Percentiles rank a stretch among this genome's conserved stretches.
Conservation (phyloP, 1,140 invertebrate species). For the Dinoponera quadriceps region DNA sequence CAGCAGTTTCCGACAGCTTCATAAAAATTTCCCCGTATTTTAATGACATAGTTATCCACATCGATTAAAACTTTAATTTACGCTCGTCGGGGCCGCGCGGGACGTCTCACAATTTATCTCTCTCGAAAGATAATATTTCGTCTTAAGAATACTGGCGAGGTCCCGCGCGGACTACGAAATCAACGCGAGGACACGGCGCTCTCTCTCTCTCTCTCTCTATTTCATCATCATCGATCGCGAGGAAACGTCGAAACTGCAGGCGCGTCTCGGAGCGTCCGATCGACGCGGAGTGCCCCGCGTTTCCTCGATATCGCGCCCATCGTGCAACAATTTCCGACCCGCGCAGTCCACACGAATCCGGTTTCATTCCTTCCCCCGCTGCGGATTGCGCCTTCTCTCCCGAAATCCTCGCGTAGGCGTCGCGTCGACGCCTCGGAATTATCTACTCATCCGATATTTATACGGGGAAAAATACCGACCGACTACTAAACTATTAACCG, state of each 20-base stretch:
- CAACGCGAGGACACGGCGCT: too few species aligned
- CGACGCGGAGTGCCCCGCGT: background rate
- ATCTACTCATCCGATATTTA: slow-evolving; percentile 55
- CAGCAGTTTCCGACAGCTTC: background rate
- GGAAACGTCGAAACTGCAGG: background rate
- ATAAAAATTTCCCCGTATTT: background rate
- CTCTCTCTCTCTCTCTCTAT: too few species aligned
- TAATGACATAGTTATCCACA: background rate
- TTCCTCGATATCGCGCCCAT: background rate
- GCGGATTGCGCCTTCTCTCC: background rate
- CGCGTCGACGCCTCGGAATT: slow-evolving; percentile 14
- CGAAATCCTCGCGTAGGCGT: slow-evolving; percentile 6
- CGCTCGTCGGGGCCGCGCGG: background rate
- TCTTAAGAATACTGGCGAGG: background rate
- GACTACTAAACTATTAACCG: background rate
- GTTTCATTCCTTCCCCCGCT: slow-evolving; percentile 13
- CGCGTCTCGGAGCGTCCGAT: background rate
- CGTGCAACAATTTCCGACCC: background rate
- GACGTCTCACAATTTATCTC: background rate
- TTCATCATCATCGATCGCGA: background rate
- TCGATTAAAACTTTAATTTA: slow-evolving; percentile 9
- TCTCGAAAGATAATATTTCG: slow-evolving; percentile 6
- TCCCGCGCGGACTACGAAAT: too few species aligned
- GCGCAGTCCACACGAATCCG: slow-evolving; percentile 42
- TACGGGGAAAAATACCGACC: background rate